These are phyloP conservation scores for Platycercus adscitus DNA, from an alignment of 2,113 vertebrate genomes.

Conservation along the genomic window DNA sequence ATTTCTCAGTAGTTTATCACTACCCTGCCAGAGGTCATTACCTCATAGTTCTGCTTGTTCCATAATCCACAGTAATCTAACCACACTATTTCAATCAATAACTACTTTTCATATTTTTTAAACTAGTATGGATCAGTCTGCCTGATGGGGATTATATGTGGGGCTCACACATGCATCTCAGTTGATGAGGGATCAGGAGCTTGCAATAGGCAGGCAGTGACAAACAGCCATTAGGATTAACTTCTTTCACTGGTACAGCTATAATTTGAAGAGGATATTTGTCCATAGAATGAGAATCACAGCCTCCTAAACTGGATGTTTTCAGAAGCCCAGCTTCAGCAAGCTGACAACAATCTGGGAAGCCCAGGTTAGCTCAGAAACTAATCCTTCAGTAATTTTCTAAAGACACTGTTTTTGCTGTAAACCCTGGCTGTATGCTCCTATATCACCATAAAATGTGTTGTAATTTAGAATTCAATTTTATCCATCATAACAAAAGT, in stretches of 20 bases:
- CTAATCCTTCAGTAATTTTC: background rate
- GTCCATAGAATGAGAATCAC: background rate
- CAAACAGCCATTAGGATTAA: background rate
- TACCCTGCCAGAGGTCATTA: background rate
- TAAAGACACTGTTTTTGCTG: background rate
- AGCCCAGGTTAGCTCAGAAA: background rate
- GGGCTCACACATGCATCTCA: background rate
- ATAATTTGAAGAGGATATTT: background rate
- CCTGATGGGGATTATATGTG: background rate
- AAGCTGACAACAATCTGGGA: background rate
- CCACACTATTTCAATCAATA: background rate
- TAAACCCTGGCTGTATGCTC: background rate
- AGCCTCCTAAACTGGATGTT: background rate
- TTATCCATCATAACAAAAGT: background rate
- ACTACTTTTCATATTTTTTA: background rate
- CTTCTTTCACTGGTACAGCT: background rate
- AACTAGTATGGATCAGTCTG: background rate
- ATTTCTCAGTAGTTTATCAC: background rate
- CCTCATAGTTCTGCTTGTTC: background rate
- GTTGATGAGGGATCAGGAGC: background rate
- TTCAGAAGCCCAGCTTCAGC: background rate
- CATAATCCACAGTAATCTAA: background rate
- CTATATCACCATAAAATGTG: background rate
- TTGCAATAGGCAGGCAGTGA: background rate
- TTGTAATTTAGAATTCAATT: background rate